Percentiles rank a stretch among this genome's conserved stretches.
Conservation (phyloP, 2,888 invertebrate species). For the Apantesis nais region DNA sequence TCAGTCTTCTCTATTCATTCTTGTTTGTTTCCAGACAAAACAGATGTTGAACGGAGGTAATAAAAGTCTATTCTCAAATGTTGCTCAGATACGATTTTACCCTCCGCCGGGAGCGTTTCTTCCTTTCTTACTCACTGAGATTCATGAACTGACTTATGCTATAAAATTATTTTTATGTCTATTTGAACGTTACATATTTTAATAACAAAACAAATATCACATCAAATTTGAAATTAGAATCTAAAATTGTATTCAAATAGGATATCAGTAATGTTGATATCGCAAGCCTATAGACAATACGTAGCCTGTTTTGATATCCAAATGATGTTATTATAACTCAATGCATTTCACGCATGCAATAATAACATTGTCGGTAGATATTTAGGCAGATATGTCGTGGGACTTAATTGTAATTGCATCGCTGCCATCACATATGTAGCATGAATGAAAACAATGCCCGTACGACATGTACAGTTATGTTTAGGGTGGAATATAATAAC, state of each 20-base stretch:
- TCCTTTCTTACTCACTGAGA: neutral
- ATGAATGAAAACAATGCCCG: slow-evolving; percentile 45
- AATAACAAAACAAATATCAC: slow-evolving; percentile 33
- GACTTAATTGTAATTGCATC: slow-evolving; percentile 58
- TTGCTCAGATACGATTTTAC: neutral
- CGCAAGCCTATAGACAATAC: neutral
- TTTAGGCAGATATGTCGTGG: slow-evolving; percentile 49
- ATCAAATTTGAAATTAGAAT: slow-evolving; percentile 53
- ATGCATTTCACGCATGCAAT: slow-evolving; percentile 57
- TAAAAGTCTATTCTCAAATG: neutral
- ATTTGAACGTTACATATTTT: neutral
- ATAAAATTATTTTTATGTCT: neutral
- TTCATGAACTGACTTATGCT: neutral
- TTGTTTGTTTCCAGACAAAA: neutral
- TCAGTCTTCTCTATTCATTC: neutral
- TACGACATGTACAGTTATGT: slow-evolving; percentile 22
- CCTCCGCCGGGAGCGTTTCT: neutral
- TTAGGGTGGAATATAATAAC: slow-evolving; percentile 11
- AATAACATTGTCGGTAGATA: slow-evolving; percentile 55
- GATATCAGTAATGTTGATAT: slow-evolving; percentile 51
- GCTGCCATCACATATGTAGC: slow-evolving; percentile 48
- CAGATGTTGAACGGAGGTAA: neutral
- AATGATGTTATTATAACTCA: slow-evolving; percentile 67
- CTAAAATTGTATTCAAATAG: slow-evolving; percentile 60
- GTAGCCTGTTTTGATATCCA: slow-evolving; percentile 54